These are phyloP conservation scores for Gastracanthus pulcherrimus DNA, from an alignment of 2,888 invertebrate species.

Conservation along the genomic window DNA sequence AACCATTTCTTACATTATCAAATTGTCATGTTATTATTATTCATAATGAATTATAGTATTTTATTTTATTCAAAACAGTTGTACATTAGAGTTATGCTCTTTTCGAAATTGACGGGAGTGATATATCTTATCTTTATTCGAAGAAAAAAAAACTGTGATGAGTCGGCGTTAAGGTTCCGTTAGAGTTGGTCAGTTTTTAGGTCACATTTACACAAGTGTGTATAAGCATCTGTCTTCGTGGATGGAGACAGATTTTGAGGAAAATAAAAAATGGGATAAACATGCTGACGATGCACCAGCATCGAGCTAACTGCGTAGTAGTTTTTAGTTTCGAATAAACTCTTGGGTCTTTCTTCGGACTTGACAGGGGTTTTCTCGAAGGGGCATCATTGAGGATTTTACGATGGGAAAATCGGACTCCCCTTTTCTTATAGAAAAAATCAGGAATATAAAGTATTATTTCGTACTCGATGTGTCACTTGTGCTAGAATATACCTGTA, in stretches of 20 bases:
- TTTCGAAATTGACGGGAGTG: neutral
- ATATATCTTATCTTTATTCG: conserved; percentile 45
- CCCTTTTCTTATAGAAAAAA: conserved; percentile 17
- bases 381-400: conserved; percentile 36
- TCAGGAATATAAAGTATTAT: conserved; percentile 30
- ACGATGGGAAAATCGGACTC: conserved; percentile 44
- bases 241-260: conserved; percentile 48
- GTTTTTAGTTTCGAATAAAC: conserved; percentile 34
- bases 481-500: conserved; percentile 1
- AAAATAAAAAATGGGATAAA: conserved; percentile 59
- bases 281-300: conserved; percentile 33
- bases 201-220: conserved; percentile 26
- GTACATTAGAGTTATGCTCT: neutral
- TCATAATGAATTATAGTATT: too few species aligned
- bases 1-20: too few species aligned
- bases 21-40: too few species aligned
- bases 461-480: conserved; percentile 17
- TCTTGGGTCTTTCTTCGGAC: conserved; percentile 32
- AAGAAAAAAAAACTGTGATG: conserved; percentile 32
- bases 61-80: neutral
- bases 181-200: conserved; percentile 53
- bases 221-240: conserved; percentile 37
- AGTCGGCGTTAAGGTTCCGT: conserved; percentile 47
- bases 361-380: conserved; percentile 26
- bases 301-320: conserved; percentile 42